Base-by-base conservation (phyloP, 2,797 vertebrate genomes). In the Mormyrops boulengeri region DNA sequence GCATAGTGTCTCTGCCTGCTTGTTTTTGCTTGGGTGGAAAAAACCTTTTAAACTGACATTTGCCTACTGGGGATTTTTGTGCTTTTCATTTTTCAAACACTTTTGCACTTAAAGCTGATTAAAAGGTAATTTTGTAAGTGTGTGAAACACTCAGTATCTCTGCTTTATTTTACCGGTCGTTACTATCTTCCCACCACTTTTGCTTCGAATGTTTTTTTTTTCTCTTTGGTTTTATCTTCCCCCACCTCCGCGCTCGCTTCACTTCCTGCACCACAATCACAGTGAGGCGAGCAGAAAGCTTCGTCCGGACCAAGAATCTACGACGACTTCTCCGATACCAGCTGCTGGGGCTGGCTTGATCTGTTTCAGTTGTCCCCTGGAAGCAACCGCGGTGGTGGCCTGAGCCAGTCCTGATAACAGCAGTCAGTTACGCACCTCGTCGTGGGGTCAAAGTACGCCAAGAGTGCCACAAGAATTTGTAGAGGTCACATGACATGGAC, bases 231-330 rank as follows among this genome's bases (percentile, higher is more conserved):
- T 38, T 3, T 38, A 26, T 30, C 30, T 87, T 41, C 26, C 50
- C 85, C 85, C 85, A 53, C 85, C 85, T 53, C 53, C 50, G 22
- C 53, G 1, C 19, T 19, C 19, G 3, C n/a, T 44, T 66, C 84
- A 89, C 84, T 89, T 89, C 89, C 89, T 89, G 89, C 55, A 0
- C 41, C 11, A 49, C 22, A 50, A 47, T 85, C 82, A 44, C 22
- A 38, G 55, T 1, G 19, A 89, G 89, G 8, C 60, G 6, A 26
- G 12, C 52, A 57, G 17, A 60, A 53, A 3, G 22, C 41, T 30
- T 52, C 44, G 34, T 66, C 55, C 7, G 77, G 47, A 89, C 22
- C 4, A 86, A 60, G 89, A 69, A 89, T 9, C 12, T n/a, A 4
- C 26, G 1, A 2, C 66, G 30, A 12, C 44, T 5, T 85, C 17